Percentiles rank a stretch among this genome's conserved stretches.
phyloP scores from a whole-genome alignment of 2,797 vertebrate genomes.

The Pempheris klunzingeri region DNA sequence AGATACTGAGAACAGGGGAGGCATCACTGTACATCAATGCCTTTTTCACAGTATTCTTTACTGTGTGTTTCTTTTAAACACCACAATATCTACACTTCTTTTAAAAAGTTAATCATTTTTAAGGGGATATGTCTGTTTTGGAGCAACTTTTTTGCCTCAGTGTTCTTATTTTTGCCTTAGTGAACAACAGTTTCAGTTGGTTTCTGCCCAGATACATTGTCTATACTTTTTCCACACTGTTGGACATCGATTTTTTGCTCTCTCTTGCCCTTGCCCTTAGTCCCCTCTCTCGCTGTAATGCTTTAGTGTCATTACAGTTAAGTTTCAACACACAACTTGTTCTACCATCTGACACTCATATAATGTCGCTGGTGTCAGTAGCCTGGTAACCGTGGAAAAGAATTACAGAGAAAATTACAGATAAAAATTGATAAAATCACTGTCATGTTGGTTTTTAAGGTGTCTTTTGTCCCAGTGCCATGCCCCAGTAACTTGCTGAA shows the following conservation, averaged over 20 bases:
- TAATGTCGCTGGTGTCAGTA: not conserved
- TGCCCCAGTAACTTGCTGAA: no score
- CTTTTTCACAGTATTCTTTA: no score
- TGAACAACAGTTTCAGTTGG: not conserved
- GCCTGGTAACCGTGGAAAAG: not conserved
- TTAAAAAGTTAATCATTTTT: not conserved
- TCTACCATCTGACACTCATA: not conserved
- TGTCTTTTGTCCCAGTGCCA: not conserved
- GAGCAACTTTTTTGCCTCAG: not conserved
- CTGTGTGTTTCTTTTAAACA: no score
- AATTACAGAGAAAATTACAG: conserved; percentile 1
- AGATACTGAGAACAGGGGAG: no score
- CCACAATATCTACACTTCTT: not conserved
- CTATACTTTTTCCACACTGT: not conserved
- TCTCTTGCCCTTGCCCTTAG: not conserved
- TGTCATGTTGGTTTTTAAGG: not conserved
- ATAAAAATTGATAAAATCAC: not conserved
- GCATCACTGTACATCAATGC: no score
- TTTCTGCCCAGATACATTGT: not conserved
- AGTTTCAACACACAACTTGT: not conserved
- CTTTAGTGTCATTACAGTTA: not conserved
- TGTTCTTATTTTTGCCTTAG: not conserved
- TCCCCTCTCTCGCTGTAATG: not conserved
- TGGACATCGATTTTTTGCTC: not conserved
- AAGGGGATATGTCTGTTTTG: not conserved